Evolutionary conservation across 2,888 invertebrate species (phyloP), one percentile per base, ranked within the genome.

Genomic region (Herminia tarsipennalis): DNA sequence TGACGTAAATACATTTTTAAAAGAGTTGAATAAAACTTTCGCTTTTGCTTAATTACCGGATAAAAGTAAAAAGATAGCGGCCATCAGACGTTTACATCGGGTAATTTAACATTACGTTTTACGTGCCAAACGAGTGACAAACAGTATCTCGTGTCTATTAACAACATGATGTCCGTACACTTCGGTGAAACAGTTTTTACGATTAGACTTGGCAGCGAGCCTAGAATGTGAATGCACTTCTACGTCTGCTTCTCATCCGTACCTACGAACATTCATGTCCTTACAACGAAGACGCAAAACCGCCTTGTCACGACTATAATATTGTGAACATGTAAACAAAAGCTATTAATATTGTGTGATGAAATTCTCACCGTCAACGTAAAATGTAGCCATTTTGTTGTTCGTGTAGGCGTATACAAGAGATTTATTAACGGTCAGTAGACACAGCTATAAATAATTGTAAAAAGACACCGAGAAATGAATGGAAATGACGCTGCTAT

Each of bases 201-300:
- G 50, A 51, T 66, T 63, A 62, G 60, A 66, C 53, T 76, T 76
- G 76, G 76, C 77, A 70, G 6, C 22, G 33, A 35, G 70, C 73
- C 76, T 57, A 73, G 54, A 69, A 66, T 66, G 53, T 62, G 62
- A 55, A 65, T 74, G 70, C 72, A 70, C 57, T 56, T 60, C 46
- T 42, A 57, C 51, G 49, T 56, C 57, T 54, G 56, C 45, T 56
- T 12, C 30, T 50, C 49, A 45, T 48, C 56, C 44, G 39, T 43
- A 54, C 46, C 45, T 30, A 17, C 35, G 17, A 18, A 29, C 12
- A 24, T 27, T 33, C 32, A 47, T 39, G 39, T 64, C 54, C 44
- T 30, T 51, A 25, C 40, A 51, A 56, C 48, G 47, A 47, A 32
- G 46, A 36, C 44, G 41, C 54, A 50, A 30, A 63, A 63, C 29